Base-by-base conservation (phyloP, 2,888 invertebrate genomes). In the Agonopterix alstromeriana region DNA sequence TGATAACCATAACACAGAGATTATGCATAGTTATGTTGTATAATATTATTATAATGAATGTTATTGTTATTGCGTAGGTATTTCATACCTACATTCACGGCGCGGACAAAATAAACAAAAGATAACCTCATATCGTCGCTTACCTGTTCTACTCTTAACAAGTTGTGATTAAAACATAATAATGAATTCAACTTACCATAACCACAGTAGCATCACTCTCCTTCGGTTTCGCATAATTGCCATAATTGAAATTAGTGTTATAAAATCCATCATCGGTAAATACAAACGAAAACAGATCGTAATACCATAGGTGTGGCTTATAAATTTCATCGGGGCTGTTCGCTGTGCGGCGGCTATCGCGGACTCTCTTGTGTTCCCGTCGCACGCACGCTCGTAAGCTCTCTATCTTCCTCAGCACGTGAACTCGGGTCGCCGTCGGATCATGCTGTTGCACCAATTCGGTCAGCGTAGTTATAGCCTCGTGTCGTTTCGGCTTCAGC, bases 331-430 rank as follows among this genome's bases (percentile, higher is more conserved):
- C 73, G 0, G 68, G 66, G 3, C 52, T 57, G 1, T 55, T 60
- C 10, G 80, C 72, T 36, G 54, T 58, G 3, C 53, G 60, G 3
- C 71, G 68, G 50, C 82, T 82, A 10, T 76, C 74, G 35, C 62
- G 56, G 2, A 85, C 79, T 38, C 71, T 69, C 50, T 77, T 83
- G 52, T 73, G 68, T 49, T 85, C 86, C 40, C 86, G 65, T 7
- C 86, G 63, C 53, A 82, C 78, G 56, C 86, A 85, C 7, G 86
- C 83, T 35, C 86, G 74, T 53, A 87, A 56, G 57, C 85, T 86
- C 60, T 86, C 86, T 40, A 87, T 83, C 61, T 86, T 86, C 47
- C 85, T 70, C 56, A 85, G 54, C 3, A 86, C 76, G 46, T 85
- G 84, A 2, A 84, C 84, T 41, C 79, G 66, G 0, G 85, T 85